Evolutionary conservation across 2,113 vertebrate genomes (phyloP), one percentile per base, ranked within the genome.

Genomic region (Amia ocellicauda): DNA sequence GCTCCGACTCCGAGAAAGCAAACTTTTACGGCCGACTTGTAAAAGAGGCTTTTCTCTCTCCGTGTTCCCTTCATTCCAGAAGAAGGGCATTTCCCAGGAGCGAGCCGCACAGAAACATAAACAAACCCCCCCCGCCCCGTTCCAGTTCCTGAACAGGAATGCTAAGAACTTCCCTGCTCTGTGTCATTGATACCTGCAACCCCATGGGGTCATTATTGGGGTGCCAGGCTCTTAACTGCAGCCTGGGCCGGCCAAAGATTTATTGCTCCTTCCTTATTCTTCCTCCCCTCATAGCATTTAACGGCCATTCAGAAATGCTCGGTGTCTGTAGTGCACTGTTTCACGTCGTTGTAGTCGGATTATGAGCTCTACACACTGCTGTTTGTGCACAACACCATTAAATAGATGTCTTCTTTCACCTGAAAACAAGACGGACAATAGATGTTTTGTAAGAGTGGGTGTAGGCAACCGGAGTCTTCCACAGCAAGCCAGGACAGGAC

Each of bases 61-160:
- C 5, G 45, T 47, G 74, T 78, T 78, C 76, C 84, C 82, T 74
- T 71, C 49, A 63, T 3, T 28, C 67, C 79, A 74, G 76, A 66
- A 78, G 70, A 77, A 27, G 73, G 72, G 78, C 56, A 78, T 77
- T 82, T 85, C 81, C 79, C 76, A 70, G 71, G 78, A 82, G 62
- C 78, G 2, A 0, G 54, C 68, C 73, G 80, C 79, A 80, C 67
- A 86, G 80, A 82, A 84, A 84, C 73, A 79, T 68, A 78, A 86
- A 79, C 76, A 81, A 78, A 76, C 68, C 40, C 60, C 0, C 0
- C 60, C 74, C 66, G 69, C 49, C 52, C 42, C 31, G 69, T 11
- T 53, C 17, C 53, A 67, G 74, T 67, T 72, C 73, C 74, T 1
- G 1, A 70, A 23, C 54, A 80, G 75, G 79, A 88, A 85, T 81